Conservation (phyloP, 1,140 invertebrate genomes). For the Brachionus rubens region DNA sequence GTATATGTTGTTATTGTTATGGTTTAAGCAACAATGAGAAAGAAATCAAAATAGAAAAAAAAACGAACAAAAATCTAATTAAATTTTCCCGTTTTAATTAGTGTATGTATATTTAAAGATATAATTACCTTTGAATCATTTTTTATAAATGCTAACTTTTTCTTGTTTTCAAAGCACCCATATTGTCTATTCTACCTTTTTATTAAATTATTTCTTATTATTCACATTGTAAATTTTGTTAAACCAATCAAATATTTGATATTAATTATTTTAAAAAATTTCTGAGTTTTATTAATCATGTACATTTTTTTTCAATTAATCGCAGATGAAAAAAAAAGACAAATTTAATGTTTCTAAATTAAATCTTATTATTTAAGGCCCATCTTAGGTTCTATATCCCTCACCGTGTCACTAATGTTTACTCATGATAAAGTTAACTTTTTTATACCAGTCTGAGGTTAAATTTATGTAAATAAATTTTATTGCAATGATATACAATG, state of each 20-base stretch:
- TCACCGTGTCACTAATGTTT: no score
- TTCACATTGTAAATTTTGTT: not conserved
- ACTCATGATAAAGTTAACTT: no score
- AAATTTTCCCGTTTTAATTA: conserved; percentile 32
- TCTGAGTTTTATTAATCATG: not conserved
- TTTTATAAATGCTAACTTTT: not conserved
- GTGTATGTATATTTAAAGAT: not conserved
- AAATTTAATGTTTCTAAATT: not conserved
- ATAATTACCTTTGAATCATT: not conserved
- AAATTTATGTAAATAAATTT: no score
- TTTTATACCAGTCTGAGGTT: no score
- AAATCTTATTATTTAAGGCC: no score
- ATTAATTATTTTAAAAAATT: not conserved
- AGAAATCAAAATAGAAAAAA: no score
- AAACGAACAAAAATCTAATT: conserved; percentile 40
- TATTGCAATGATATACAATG: no score
- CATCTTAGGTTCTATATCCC: no score
- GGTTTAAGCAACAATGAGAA: not conserved
- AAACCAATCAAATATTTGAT: not conserved
- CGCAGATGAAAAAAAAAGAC: not conserved
- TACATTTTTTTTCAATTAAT: not conserved
- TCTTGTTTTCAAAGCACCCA: conserved; percentile 8
- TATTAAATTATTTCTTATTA: not conserved
- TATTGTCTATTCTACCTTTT: not conserved
- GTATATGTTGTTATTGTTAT: not conserved